These are phyloP conservation scores for Penaeus japonicus DNA, from an alignment of 1,140 invertebrate genomes.

Conservation along the genomic window DNA sequence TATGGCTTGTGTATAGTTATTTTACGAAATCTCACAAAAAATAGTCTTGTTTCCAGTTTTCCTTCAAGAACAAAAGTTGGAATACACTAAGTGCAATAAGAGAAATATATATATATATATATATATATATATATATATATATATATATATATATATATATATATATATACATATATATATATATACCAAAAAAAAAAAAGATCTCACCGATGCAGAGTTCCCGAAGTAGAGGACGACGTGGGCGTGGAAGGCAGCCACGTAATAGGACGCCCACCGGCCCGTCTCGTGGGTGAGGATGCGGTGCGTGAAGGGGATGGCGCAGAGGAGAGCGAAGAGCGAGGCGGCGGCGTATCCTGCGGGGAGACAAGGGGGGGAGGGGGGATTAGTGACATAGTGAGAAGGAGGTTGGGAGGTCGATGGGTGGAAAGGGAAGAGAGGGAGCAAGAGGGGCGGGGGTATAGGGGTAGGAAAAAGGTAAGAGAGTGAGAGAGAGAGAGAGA, in stretches of 20 bases:
- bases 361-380: constrained; percentile 17
- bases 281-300: constrained; percentile 71
- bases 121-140: neutral
- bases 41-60: no score
- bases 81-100: no score
- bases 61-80: no score
- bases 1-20: no score
- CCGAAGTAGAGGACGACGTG: constrained; percentile 78
- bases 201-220: constrained; percentile 75
- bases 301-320: constrained; percentile 76
- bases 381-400: neutral
- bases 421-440: no score
- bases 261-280: constrained; percentile 70
- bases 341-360: constrained; percentile 75
- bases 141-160: neutral
- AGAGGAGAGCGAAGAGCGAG: constrained; percentile 75
- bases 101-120: neutral
- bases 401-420: neutral
- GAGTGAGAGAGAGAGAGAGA: no score
- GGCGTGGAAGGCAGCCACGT: constrained; percentile 76
- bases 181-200: no score
- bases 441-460: no score
- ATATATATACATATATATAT: neutral
- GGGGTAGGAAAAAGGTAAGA: no score
- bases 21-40: no score